Conservation (phyloP, 2,113 vertebrate genomes). For the Corythornis madagascariensis region DNA sequence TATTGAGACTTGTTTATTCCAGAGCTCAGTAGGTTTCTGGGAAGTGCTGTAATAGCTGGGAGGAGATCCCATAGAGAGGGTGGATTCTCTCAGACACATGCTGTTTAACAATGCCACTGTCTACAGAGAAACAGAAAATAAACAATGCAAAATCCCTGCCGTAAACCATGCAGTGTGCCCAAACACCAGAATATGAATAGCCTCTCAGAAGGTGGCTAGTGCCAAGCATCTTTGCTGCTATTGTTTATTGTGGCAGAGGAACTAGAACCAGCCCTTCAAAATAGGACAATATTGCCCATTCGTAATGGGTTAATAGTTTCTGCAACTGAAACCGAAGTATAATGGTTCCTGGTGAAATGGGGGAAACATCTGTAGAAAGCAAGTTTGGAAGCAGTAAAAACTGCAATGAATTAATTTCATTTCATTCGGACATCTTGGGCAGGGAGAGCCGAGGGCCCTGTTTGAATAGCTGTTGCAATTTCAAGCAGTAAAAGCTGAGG, state of each 20-base stretch:
- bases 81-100: conserved; percentile 35
- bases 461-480: neutral
- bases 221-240: conserved; percentile 31
- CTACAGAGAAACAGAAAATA: conserved; percentile 53
- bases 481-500: neutral
- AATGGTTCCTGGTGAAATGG: conserved; percentile 31
- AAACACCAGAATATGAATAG: conserved; percentile 59
- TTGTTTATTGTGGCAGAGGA: conserved; percentile 39
- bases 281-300: neutral
- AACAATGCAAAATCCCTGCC: conserved; percentile 49
- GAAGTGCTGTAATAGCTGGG: conserved; percentile 65
- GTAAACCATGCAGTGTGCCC: conserved; percentile 55
- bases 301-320: conserved; percentile 63
- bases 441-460: neutral
- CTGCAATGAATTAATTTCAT: conserved; percentile 17
- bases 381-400: conserved; percentile 33
- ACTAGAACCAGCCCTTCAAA: conserved; percentile 42
- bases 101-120: conserved; percentile 63
- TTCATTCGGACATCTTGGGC: neutral
- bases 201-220: conserved; percentile 12
- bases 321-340: conserved; percentile 1
- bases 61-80: conserved; percentile 60
- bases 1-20: conserved; percentile 61
- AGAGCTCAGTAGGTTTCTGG: conserved; percentile 60
- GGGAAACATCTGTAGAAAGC: conserved; percentile 7